Percentiles rank a stretch among this genome's conserved stretches.
Conservation (phyloP, 2,888 invertebrate species). For the Cerastoderma edule region DNA sequence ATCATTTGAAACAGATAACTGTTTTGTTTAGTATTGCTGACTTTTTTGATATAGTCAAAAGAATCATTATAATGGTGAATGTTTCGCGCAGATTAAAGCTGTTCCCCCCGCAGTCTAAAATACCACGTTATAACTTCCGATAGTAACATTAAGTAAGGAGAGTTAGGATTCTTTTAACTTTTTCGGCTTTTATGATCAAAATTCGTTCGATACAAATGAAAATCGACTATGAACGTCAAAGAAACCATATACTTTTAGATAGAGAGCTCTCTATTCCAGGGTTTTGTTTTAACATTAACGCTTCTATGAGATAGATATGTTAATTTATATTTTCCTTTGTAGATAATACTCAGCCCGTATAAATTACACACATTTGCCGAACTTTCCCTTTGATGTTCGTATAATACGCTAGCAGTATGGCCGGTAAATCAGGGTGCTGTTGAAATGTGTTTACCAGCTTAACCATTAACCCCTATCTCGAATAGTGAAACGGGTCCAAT, state of each 20-base stretch:
- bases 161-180: conserved; percentile 69
- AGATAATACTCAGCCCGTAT: conserved; percentile 73
- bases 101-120: conserved; percentile 9
- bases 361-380: conserved; percentile 74
- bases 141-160: conserved; percentile 74
- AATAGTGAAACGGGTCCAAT: too few species aligned
- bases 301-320: conserved; percentile 25
- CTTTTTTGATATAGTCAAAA: too few species aligned
- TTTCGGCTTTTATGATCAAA: conserved; percentile 48
- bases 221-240: conserved; percentile 43
- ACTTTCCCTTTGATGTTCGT: conserved; percentile 71
- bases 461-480: too few species aligned
- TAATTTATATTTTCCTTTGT: conserved; percentile 53
- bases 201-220: conserved; percentile 10
- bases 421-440: conserved; percentile 62
- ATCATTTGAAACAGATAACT: too few species aligned
- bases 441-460: conserved; percentile 35
- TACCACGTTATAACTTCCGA: conserved; percentile 66
- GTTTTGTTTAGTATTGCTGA: too few species aligned
- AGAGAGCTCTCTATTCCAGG: background rate
- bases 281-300: background rate
- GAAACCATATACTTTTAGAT: conserved; percentile 19
- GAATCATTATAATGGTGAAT: too few species aligned
- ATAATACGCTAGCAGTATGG: conserved; percentile 57
- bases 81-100: too few species aligned